Evolutionary conservation across 2,113 vertebrate species (phyloP).

Genomic region (Todiramphus chloris): DNA sequence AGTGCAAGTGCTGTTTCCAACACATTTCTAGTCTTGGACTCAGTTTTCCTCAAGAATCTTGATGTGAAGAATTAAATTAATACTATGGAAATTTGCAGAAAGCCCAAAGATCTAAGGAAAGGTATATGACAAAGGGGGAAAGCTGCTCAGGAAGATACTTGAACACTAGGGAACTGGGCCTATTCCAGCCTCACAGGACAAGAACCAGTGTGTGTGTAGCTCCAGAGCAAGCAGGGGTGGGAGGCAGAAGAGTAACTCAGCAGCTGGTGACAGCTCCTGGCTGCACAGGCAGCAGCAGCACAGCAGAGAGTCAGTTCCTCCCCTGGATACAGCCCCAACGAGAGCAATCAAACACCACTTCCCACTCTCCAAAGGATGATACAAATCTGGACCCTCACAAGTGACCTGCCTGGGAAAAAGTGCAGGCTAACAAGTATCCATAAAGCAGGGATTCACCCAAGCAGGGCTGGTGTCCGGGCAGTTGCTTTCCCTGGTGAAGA

Average conservation of each 20-base stretch:
- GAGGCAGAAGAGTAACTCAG: not conserved
- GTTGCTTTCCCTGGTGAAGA: not conserved
- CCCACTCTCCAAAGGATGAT: not conserved
- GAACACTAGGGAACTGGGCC: not conserved
- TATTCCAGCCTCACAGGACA: not conserved
- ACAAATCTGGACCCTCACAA: not conserved
- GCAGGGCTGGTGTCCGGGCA: not conserved
- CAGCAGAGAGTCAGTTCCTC: not conserved
- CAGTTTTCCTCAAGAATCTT: not conserved
- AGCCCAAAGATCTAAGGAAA: not conserved
- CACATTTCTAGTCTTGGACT: not conserved
- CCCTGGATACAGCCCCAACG: not conserved
- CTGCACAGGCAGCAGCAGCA: not conserved
- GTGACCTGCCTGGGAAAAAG: not conserved
- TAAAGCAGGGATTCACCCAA: not conserved
- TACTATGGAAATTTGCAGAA: not conserved
- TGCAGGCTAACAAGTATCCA: not conserved
- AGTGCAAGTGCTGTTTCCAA: not conserved
- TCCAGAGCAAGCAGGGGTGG: not conserved
- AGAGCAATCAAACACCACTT: not conserved
- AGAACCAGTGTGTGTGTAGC: rapidly evolving
- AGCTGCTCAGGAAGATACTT: not conserved
- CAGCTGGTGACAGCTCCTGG: not conserved
- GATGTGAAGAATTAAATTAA: not conserved
- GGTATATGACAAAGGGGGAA: rapidly evolving